Percentiles rank a stretch among this genome's conserved stretches.
These are phyloP conservation scores for Melieria omissa DNA, from an alignment of 2,888 invertebrate species.

Conservation along the genomic window DNA sequence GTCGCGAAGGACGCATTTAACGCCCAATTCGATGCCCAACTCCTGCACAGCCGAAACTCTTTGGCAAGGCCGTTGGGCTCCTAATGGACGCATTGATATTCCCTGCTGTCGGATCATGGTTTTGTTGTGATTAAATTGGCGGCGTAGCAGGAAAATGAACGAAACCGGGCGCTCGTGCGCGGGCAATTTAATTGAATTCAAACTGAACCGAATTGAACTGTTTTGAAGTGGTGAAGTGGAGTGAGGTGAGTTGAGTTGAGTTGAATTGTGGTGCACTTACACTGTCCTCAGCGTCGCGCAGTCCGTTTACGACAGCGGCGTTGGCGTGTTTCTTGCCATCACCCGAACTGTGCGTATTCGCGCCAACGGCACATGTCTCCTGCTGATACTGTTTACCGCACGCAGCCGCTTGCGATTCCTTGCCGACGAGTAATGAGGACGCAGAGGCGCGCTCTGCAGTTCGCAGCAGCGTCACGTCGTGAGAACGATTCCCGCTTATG, in stretches of 20 bases:
- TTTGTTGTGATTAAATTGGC: no score
- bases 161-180: background rate
- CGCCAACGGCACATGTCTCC: background rate
- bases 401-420: no score
- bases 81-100: no score
- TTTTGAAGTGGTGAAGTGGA: conserved; percentile 10
- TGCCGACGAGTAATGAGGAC: conserved; percentile 31
- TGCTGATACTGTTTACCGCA: conserved; percentile 5
- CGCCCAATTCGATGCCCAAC: no score
- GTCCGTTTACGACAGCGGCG: conserved; percentile 36
- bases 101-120: no score
- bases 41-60: no score
- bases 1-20: no score
- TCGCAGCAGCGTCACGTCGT: conserved; percentile 44
- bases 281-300: conserved; percentile 49
- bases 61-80: no score
- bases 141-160: no score
- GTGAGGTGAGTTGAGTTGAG: background rate
- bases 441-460: conserved; percentile 50
- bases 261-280: conserved; percentile 44
- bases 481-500: conserved; percentile 33
- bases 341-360: background rate
- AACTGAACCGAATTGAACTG: conserved; percentile 6
- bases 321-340: conserved; percentile 25
- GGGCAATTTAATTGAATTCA: conserved; percentile 18